Base-by-base conservation (phyloP, 2,888 invertebrate genomes). In the Thymelicus lineola region DNA sequence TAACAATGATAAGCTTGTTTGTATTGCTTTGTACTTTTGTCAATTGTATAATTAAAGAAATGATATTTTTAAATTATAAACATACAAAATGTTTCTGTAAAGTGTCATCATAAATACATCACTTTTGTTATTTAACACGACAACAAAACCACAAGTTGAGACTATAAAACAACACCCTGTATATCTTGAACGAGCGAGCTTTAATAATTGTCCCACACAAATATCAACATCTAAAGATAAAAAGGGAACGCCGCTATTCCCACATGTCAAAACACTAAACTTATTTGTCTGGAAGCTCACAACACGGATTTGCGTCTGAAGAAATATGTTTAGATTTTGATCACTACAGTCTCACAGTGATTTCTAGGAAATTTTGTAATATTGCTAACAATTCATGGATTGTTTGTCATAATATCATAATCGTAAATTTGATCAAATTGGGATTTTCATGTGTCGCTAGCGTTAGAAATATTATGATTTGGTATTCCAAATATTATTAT, bases 281-380 rank as follows among this genome's bases (percentile, higher is more conserved):
- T 67, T 68, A 62, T 68, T 68, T 68, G 68, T 68, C 62, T 68
- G 67, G 42, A 55, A 62, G 57, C 68, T 68, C 62, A 68, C 55
- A 68, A 57, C 62, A 68, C 46, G 57, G 62, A 68, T 68, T 68
- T 68, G 17, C 55, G 35, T 57, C 36, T 53, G n/a, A 68, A 62
- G 57, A 68, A 62, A 62, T 62, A 68, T 62, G 48, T 62, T 36
- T 46, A 46, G 67, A 68, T 62, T 67, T 60, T 62, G 46, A 57
- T 46, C 61, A 36, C 55, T 61, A 60, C 55, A 68, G 45, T 46
- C 46, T 62, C 55, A 57, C 35, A 46, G 35, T 57, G 42, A 63
- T 62, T 62, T 68, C 68, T 68, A 20, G n/a, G 68, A 68, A 68
- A 57, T 12, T 36, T 20, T 36, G 46, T 35, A 68, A 62, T 57